A percentile compares a stretch with the other conserved stretches of the same genome.
These are phyloP conservation scores for Aphaenogaster rudis DNA, from an alignment of 1,140 invertebrate genomes.

Conservation along the genomic window DNA sequence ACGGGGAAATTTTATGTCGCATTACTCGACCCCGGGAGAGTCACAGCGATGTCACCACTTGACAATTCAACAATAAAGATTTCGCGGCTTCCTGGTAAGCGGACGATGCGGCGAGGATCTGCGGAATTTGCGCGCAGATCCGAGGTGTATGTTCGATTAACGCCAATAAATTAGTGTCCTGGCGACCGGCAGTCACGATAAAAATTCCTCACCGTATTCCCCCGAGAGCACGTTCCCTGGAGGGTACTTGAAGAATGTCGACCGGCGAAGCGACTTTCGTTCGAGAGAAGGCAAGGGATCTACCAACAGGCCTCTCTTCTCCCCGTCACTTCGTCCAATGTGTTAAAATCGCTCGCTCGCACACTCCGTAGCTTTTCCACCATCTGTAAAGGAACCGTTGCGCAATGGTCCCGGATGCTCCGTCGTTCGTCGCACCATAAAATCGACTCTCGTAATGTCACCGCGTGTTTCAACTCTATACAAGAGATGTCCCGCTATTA, in stretches of 20 bases:
- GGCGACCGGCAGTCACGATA: conserved; percentile 26
- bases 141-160: conserved; percentile 59
- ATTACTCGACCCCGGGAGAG: neutral
- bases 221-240: conserved; percentile 29
- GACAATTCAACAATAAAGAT: conserved; percentile 72
- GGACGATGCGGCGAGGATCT: conserved; percentile 16
- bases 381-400: conserved; percentile 57
- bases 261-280: conserved; percentile 52
- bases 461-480: conserved; percentile 1
- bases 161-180: conserved; percentile 65
- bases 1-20: conserved; percentile 53
- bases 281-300: neutral
- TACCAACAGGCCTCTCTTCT: neutral
- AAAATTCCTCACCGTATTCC: conserved; percentile 54
- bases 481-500: conserved; percentile 37
- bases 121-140: conserved; percentile 44
- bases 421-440: conserved; percentile 19
- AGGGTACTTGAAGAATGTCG: conserved; percentile 69
- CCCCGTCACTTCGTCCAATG: neutral
- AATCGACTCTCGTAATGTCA: conserved; percentile 49
- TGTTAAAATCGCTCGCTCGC: conserved; percentile 37
- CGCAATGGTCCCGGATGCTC: neutral
- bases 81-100: conserved; percentile 56
- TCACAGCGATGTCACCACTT: conserved; percentile 21
- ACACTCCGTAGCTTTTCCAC: conserved; percentile 34